Evolutionary conservation across 2,888 invertebrate genomes (phyloP), one percentile per base, ranked within the genome.

Genomic region (Xestia ashworthii): DNA sequence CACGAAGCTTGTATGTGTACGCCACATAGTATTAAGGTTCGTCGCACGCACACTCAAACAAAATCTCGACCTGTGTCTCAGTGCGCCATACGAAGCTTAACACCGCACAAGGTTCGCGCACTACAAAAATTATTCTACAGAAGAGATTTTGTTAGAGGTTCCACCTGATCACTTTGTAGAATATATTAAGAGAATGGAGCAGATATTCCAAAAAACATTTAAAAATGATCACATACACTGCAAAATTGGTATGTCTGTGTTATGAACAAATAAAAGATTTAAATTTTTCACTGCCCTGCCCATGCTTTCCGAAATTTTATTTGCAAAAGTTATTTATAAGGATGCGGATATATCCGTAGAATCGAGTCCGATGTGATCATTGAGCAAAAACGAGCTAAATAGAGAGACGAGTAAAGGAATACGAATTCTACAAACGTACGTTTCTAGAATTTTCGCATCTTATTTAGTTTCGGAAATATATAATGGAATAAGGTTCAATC

Each of bases 351-450:
- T 69, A 74, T 82, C 80, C 80, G 78, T 67, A 82, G 82, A 83
- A 83, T 67, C 80, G 68, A 80, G 80, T 78, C 70, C 73, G 60
- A 80, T 80, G 83, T 83, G 76, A 83, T 78, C 55, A 81, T 81
- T 41, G 73, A 74, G 58, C 80, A 69, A 83, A 78, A 80, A 58
- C 32, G 14, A 48, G 48, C 4, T 48, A 14, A 48, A 48, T 48
- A 48, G 72, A 74, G 72, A 71, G 44, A 80, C 58, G 72, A 70
- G 69, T 19, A 70, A 77, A 75, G 67, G 66, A 80, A 81, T 53
- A 77, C 64, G 38, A 68, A 71, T 68, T 81, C 71, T 78, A 81
- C 62, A 60, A 12, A 58, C n/a, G 58, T 64, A 58, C 60, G 70
- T 81, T 83, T 83, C 76, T 71, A 76, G 50, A 77, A 71, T 77